Evolutionary conservation across 2,113 vertebrate species (phyloP), one percentile per base, ranked within the genome.

Genomic region (Zingel zingel): DNA sequence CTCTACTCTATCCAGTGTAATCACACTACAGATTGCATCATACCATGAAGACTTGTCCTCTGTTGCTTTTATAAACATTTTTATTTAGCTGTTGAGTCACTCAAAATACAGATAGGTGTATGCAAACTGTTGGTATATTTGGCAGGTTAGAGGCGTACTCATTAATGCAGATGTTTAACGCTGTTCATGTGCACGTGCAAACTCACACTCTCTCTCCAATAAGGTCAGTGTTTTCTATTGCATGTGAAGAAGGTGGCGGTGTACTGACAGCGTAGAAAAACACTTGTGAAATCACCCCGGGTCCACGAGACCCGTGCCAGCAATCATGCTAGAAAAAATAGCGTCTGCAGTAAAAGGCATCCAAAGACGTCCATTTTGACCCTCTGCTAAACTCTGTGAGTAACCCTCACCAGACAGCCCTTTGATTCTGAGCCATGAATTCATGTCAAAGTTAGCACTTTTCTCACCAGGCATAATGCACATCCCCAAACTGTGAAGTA

Each of bases 221-320:
- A 54, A 63, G 5, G 23, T 61, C 50, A 33, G 25, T 65, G n/a
- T 78, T 78, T 84, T 81, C 54, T 13, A 70, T 48, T 47, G 62
- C 73, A 81, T 68, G 59, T 1, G 30, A 80, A 19, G 51, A 33
- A 33, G 33, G 5, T 33, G 33, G 33, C 5, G 5, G 11, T 68
- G 50, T 51, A 76, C 8, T 25, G 71, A 72, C 63, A 69, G 69
- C 73, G 77, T 81, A 79, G 76, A 61, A 48, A 30, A n/a, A 47
- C 61, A 33, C 67, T 69, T 75, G 65, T 71, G 27, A 88, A 90
- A 80, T 64, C 25, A 75, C 74, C 43, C 13, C 23, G 5, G 39
- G 66, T 64, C 62, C 66, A 43, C 14, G 58, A 79, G 59, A 79
- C 75, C 85, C 73, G 43, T 19, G 23, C n/a, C 85, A 86, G 53